phyloP scores from a whole-genome alignment of 1,140 invertebrate species.

The Leptinotarsa lineolata region DNA sequence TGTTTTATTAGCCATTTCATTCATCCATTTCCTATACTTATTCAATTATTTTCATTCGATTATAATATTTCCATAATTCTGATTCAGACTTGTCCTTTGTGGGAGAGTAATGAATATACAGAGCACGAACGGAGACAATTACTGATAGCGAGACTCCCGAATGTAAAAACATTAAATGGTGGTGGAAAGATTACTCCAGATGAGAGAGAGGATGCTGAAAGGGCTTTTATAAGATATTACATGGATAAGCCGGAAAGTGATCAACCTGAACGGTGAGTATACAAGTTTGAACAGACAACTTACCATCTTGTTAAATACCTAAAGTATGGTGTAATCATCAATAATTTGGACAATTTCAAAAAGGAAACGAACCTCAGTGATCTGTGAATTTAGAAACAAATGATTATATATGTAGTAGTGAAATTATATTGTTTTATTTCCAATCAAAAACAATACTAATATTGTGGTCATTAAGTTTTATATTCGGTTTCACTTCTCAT shows the following conservation, averaged over 20 bases:
- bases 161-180: constrained; percentile 83
- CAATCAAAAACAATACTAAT: too few species aligned
- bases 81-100: constrained; percentile 66
- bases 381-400: too few species aligned
- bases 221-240: constrained; percentile 89
- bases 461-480: background rate
- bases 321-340: background rate
- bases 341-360: too few species aligned
- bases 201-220: constrained; percentile 89
- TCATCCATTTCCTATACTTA: background rate
- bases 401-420: too few species aligned
- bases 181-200: constrained; percentile 81
- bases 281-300: too few species aligned
- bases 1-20: background rate
- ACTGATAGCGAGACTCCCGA: constrained; percentile 84
- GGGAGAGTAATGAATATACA: constrained; percentile 77
- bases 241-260: constrained; percentile 84
- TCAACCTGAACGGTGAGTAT: constrained; percentile 69
- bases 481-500: background rate
- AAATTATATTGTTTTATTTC: too few species aligned
- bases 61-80: constrained; percentile 3
- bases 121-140: constrained; percentile 85
- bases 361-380: too few species aligned
- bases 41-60: background rate
- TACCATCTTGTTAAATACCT: background rate